Evolutionary conservation across 2,113 vertebrate species (phyloP).

Genomic region (Capra hircus): DNA sequence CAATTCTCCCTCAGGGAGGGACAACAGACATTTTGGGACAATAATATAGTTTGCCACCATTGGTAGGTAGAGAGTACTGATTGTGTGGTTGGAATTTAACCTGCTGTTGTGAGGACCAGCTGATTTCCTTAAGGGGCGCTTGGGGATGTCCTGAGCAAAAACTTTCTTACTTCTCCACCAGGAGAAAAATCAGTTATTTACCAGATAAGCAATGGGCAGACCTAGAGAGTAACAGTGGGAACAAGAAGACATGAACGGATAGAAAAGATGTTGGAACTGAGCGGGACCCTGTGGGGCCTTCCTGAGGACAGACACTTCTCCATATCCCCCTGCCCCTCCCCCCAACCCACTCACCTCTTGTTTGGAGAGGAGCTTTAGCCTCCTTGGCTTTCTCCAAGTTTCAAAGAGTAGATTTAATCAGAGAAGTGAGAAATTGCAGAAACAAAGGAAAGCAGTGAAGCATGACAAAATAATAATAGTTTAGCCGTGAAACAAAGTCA

Average conservation of each 20-base stretch:
- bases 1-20: not conserved
- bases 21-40: not conserved
- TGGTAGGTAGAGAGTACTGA: not conserved
- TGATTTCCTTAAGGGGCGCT: not conserved
- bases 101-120: not conserved
- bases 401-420: not conserved
- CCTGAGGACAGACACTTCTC: not conserved
- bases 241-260: accelerated
- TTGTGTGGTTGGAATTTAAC: not conserved
- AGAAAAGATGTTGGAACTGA: not conserved
- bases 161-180: accelerated
- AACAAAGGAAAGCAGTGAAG: not conserved
- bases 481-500: not conserved
- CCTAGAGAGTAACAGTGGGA: not conserved
- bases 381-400: not conserved
- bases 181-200: not conserved
- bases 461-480: not conserved
- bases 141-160: not conserved
- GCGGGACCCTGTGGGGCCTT: not conserved
- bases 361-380: not conserved
- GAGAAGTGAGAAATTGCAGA: not conserved
- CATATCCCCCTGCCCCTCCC: not conserved
- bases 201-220: not conserved
- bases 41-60: not conserved
- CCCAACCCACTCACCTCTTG: not conserved